Evolutionary conservation across 2,797 vertebrate genomes (phyloP).

Genomic region (Labroides dimidiatus): DNA sequence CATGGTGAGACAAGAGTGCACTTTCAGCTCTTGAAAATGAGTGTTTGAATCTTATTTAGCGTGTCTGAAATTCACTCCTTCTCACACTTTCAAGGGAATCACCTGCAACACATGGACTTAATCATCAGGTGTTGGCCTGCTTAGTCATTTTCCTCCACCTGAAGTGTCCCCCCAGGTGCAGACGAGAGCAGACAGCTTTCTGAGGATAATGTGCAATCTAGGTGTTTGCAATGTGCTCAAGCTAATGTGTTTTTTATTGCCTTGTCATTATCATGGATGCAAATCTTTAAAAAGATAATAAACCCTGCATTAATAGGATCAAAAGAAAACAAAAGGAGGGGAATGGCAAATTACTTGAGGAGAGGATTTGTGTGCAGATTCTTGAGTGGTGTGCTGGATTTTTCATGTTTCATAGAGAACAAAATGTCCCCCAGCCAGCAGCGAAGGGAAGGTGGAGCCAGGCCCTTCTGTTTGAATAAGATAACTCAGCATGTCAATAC

Average conservation of each 20-base stretch:
- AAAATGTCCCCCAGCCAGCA: slow-evolving; percentile 29
- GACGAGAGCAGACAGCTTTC: not conserved
- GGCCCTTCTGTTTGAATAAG: slow-evolving; percentile 58
- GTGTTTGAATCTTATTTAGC: not conserved
- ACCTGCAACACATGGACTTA: not conserved
- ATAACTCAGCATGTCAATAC: slow-evolving; percentile 62
- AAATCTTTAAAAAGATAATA: slow-evolving; percentile 11
- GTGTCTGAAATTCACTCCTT: slow-evolving; percentile 11
- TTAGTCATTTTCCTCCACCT: slow-evolving; percentile 23
- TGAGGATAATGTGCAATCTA: not conserved
- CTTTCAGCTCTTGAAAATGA: not conserved
- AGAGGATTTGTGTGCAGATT: slow-evolving; percentile 12
- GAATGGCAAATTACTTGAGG: slow-evolving; percentile 14
- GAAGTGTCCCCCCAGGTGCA: slow-evolving; percentile 13
- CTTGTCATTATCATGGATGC: slow-evolving; percentile 1
- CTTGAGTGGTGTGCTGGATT: slow-evolving; percentile 41
- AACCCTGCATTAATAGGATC: slow-evolving; percentile 7
- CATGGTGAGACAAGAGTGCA: slow-evolving; percentile 4
- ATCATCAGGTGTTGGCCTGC: slow-evolving; percentile 2
- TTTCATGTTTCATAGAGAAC: slow-evolving; percentile 39
- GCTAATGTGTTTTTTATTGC: not conserved
- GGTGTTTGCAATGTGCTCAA: slow-evolving; percentile 1
- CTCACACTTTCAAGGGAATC: not conserved
- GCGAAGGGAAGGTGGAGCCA: slow-evolving; percentile 45
- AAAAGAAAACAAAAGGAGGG: slow-evolving; percentile 24